Evolutionary conservation across 2,797 vertebrate species (phyloP).

Genomic region (Brachymystax lenok): DNA sequence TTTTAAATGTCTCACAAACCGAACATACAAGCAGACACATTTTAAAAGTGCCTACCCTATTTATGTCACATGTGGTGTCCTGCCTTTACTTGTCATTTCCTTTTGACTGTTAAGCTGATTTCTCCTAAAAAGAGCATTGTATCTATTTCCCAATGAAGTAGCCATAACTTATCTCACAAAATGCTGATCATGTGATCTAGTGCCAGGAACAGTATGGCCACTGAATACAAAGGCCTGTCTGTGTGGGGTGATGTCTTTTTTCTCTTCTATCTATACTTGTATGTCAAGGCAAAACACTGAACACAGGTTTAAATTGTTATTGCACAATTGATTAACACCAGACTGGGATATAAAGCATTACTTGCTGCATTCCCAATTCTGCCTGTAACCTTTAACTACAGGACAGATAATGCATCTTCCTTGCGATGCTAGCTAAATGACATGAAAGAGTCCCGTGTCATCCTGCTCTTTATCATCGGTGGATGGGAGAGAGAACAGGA

Average conservation of each 20-base stretch:
- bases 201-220: slow-evolving; percentile 56
- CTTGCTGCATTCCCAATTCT: background rate
- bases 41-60: too few species aligned
- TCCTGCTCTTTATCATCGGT: too few species aligned
- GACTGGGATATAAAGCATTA: background rate
- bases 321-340: background rate
- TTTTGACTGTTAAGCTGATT: too few species aligned
- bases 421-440: background rate
- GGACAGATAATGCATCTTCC: background rate
- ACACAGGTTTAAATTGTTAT: background rate
- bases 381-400: background rate
- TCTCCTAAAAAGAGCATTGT: background rate
- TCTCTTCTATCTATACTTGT: background rate
- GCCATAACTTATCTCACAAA: slow-evolving; percentile 23
- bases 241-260: background rate
- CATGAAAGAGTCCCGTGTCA: too few species aligned
- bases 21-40: too few species aligned
- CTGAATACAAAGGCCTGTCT: background rate
- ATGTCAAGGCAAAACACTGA: background rate
- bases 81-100: too few species aligned
- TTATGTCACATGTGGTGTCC: too few species aligned
- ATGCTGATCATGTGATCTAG: slow-evolving; percentile 48
- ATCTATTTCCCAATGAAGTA: slow-evolving; percentile 28
- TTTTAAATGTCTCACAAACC: too few species aligned
- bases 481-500: too few species aligned